phyloP scores from a whole-genome alignment of 2,113 vertebrate species.

The Turdus rufiventris region DNA sequence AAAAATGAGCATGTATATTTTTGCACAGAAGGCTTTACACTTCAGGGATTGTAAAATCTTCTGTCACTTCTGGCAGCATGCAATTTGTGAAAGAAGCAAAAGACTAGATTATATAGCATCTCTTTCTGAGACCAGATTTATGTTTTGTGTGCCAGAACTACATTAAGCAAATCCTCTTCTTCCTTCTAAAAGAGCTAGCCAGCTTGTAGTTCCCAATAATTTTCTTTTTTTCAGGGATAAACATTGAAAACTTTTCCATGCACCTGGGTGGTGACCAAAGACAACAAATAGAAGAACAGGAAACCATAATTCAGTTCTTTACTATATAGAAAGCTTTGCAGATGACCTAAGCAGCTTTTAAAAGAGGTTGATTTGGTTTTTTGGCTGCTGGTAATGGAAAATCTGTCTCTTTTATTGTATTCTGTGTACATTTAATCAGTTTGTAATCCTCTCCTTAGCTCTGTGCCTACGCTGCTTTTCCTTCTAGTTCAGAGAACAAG shows the following conservation, averaged over 20 bases:
- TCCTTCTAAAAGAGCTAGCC: slow-evolving; percentile 42
- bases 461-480: background rate
- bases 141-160: slow-evolving; percentile 42
- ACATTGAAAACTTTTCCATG: slow-evolving; percentile 54
- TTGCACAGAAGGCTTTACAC: slow-evolving; percentile 1
- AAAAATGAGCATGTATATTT: background rate
- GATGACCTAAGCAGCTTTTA: slow-evolving; percentile 18
- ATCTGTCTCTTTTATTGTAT: background rate
- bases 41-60: slow-evolving; percentile 22
- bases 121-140: slow-evolving; percentile 37
- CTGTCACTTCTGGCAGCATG: background rate
- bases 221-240: slow-evolving; percentile 43
- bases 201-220: slow-evolving; percentile 3
- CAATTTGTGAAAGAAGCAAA: slow-evolving; percentile 1
- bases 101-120: background rate
- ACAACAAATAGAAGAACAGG: slow-evolving; percentile 57
- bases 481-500: background rate
- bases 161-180: slow-evolving; percentile 54
- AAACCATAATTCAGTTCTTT: slow-evolving; percentile 48
- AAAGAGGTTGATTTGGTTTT: background rate
- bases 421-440: background rate
- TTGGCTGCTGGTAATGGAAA: slow-evolving; percentile 34
- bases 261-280: slow-evolving; percentile 58
- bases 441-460: background rate
- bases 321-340: slow-evolving; percentile 39